These are phyloP conservation scores for Numenius arquata DNA, from an alignment of 2,113 vertebrate genomes.

Conservation along the genomic window DNA sequence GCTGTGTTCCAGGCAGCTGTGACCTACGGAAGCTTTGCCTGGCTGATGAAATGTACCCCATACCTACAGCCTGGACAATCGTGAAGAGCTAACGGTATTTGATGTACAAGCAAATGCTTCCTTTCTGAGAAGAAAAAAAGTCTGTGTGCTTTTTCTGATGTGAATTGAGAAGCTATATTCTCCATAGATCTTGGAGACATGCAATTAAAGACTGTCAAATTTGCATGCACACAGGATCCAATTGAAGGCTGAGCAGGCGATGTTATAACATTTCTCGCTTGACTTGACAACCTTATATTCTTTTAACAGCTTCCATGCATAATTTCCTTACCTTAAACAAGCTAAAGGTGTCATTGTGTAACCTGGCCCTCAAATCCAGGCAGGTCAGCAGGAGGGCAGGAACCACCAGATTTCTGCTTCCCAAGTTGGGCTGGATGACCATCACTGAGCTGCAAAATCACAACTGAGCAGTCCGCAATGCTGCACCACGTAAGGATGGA, in stretches of 20 bases:
- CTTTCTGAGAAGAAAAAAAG: not conserved
- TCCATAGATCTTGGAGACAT: constrained; percentile 28
- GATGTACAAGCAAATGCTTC: not conserved
- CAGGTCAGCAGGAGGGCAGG: not conserved
- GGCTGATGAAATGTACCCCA: not conserved
- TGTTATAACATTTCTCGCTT: constrained; percentile 17
- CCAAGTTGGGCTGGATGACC: not conserved
- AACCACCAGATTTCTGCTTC: not conserved
- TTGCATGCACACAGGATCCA: constrained; percentile 32
- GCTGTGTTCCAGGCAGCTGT: not conserved
- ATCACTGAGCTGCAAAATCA: not conserved
- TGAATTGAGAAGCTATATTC: constrained; percentile 32
- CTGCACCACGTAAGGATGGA: rapidly evolving
- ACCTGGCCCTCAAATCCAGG: not conserved
- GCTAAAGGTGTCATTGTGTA: not conserved
- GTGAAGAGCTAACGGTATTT: not conserved
- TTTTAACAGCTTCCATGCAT: constrained; percentile 30
- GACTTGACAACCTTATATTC: constrained; percentile 49
- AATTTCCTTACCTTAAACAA: constrained; percentile 43
- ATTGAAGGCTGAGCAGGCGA: constrained; percentile 15
- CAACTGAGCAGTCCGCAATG: rapidly evolving
- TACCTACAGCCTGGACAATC: not conserved
- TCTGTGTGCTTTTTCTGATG: constrained; percentile 9
- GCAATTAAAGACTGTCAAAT: constrained; percentile 58
- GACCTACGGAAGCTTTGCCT: not conserved